These are phyloP conservation scores for Drosophila elegans DNA, from an alignment of 1,140 invertebrate genomes.

Conservation along the genomic window DNA sequence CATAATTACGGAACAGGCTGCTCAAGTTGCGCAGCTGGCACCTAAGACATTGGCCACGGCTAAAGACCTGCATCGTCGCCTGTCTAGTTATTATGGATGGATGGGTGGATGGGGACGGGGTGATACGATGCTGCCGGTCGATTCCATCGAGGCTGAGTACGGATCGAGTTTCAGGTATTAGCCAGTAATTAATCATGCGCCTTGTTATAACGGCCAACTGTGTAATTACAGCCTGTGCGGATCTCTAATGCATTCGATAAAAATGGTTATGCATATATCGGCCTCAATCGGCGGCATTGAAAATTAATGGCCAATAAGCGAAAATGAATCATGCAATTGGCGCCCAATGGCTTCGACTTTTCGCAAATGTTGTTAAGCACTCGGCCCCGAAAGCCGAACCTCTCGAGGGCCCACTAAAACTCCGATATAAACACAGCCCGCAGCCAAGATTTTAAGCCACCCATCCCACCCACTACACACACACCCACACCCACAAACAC, in stretches of 20 bases:
- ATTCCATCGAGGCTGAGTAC: slow-evolving; percentile 14
- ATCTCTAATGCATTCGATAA: slow-evolving; percentile 65
- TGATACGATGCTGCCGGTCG: slow-evolving; percentile 12
- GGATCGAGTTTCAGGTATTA: slow-evolving; percentile 74
- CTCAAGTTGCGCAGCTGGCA: slow-evolving; percentile 51
- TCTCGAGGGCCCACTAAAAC: slow-evolving; percentile 76
- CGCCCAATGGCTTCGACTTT: slow-evolving; percentile 58
- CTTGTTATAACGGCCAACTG: slow-evolving; percentile 41
- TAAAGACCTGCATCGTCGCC: slow-evolving; percentile 25
- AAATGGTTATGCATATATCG: slow-evolving; percentile 65
- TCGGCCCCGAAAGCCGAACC: slow-evolving; percentile 25
- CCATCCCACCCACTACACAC: slow-evolving; percentile 20
- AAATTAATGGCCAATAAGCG: slow-evolving; percentile 73
- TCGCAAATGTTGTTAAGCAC: slow-evolving; percentile 40
- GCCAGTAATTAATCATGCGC: slow-evolving; percentile 69
- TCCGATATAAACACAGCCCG: slow-evolving; percentile 70
- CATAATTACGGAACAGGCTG: slow-evolving; percentile 65
- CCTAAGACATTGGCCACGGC: slow-evolving; percentile 32
- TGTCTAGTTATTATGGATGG: slow-evolving; percentile 44
- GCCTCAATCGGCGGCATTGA: slow-evolving; percentile 19
- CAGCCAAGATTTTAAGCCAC: slow-evolving; percentile 56
- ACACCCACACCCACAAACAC: slow-evolving; percentile 5
- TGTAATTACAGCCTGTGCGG: slow-evolving; percentile 63
- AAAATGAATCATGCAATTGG: slow-evolving; percentile 76
- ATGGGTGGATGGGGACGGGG: slow-evolving; percentile 6